Evolutionary conservation across 2,797 vertebrate genomes (phyloP).

Genomic region (Merluccius polli): DNA sequence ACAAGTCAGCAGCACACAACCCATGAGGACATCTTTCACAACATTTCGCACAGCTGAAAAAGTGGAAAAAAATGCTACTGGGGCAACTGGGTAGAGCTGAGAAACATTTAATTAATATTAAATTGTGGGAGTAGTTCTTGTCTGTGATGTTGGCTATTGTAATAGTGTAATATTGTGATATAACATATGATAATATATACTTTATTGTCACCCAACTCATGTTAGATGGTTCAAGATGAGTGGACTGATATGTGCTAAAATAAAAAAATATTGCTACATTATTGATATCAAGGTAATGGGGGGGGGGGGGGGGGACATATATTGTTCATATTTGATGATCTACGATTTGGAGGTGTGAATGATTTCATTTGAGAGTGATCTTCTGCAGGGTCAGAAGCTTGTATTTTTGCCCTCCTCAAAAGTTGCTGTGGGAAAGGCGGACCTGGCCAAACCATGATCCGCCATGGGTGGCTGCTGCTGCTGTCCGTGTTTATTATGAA

Average conservation of each 20-base stretch:
- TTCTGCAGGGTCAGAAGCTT: no score
- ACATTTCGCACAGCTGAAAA: conserved; percentile 43
- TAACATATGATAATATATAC: not conserved
- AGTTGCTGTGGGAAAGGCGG: no score
- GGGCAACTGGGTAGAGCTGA: not conserved
- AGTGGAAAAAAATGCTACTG: conserved; percentile 1
- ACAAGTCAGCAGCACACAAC: conserved; percentile 11
- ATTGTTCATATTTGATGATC: not conserved
- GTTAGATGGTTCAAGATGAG: not conserved
- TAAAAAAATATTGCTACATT: not conserved
- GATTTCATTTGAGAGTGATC: no score
- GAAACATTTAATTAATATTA: not conserved
- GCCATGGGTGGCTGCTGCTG: no score
- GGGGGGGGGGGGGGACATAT: no score
- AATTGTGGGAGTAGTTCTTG: not conserved
- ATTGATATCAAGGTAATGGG: not conserved
- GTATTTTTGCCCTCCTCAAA: no score
- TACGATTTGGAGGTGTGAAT: no score
- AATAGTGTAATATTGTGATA: not conserved
- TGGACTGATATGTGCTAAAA: not conserved
- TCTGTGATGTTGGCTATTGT: not conserved
- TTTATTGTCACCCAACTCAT: not conserved
- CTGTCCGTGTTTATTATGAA: no score
- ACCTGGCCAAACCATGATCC: no score
- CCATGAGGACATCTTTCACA: conserved; percentile 41